phyloP scores from a whole-genome alignment of 2,888 invertebrate species.

The Zootermopsis nevadensis region DNA sequence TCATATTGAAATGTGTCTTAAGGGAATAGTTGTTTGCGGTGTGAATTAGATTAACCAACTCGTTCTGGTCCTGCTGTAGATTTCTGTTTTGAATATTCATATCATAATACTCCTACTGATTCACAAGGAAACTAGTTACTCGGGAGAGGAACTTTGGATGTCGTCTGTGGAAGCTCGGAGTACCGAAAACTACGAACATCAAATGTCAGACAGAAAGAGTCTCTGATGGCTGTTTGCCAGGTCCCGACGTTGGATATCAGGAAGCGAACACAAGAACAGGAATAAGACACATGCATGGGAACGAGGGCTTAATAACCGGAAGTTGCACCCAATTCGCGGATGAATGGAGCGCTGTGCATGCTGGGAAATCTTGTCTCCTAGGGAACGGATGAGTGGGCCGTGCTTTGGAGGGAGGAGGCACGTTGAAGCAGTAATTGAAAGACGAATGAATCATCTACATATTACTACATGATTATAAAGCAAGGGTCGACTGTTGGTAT shows the following conservation, averaged over 20 bases:
- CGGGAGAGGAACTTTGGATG: too few species aligned
- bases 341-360: constrained; percentile 28
- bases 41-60: too few species aligned
- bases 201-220: too few species aligned
- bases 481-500: background rate
- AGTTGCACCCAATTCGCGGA: constrained; percentile 44
- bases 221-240: too few species aligned
- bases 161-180: too few species aligned
- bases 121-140: too few species aligned
- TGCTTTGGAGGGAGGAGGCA: background rate
- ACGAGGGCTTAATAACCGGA: constrained; percentile 49
- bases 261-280: background rate
- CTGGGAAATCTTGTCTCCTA: constrained; percentile 12
- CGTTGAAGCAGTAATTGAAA: constrained; percentile 46
- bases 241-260: background rate
- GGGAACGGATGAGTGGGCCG: background rate
- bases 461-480: constrained; percentile 33
- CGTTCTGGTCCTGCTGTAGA: too few species aligned
- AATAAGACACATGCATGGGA: constrained; percentile 12
- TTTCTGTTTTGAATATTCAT: too few species aligned
- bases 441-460: constrained; percentile 47
- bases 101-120: too few species aligned
- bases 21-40: too few species aligned
- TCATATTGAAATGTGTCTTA: too few species aligned
- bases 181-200: too few species aligned